Conservation (phyloP, 2,888 invertebrate species). For the Leptopilina syphax region DNA sequence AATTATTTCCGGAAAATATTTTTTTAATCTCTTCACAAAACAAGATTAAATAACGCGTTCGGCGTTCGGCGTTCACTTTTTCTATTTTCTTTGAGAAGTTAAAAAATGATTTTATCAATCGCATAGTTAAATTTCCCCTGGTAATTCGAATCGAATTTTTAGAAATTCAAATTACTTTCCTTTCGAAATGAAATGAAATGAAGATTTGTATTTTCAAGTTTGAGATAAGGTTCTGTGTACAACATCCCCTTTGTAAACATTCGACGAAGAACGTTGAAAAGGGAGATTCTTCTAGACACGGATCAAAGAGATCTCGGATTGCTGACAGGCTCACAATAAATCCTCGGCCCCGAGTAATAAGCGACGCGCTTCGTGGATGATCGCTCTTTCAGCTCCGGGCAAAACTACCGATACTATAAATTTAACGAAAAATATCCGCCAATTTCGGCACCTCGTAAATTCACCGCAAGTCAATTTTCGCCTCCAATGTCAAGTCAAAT, state of each 20-base stretch:
- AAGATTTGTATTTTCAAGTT: background rate
- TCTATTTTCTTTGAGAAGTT: too few species aligned
- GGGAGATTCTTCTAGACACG: constrained; percentile 42
- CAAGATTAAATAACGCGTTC: background rate
- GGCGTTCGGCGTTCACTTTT: too few species aligned
- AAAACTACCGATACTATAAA: constrained; percentile 46
- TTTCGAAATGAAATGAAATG: background rate
- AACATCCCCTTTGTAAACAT: constrained; percentile 15
- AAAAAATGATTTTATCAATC: too few species aligned
- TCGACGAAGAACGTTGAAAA: constrained; percentile 17
- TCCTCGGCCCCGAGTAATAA: constrained; percentile 59
- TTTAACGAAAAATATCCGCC: constrained; percentile 55
- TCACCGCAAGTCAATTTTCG: constrained; percentile 14
- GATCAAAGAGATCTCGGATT: constrained; percentile 64
- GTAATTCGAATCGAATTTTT: background rate
- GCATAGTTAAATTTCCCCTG: too few species aligned
- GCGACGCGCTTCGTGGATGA: constrained; percentile 53
- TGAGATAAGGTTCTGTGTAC: background rate
- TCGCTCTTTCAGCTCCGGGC: constrained; percentile 33
- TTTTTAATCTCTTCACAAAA: constrained; percentile 15
- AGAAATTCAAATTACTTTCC: background rate
- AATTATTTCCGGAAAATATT: constrained; percentile 28
- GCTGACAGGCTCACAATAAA: constrained; percentile 65
- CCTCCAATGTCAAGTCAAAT: background rate
- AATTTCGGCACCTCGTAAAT: constrained; percentile 61